phyloP scores from a whole-genome alignment of 2,113 vertebrate species.

The Bungarus multicinctus region DNA sequence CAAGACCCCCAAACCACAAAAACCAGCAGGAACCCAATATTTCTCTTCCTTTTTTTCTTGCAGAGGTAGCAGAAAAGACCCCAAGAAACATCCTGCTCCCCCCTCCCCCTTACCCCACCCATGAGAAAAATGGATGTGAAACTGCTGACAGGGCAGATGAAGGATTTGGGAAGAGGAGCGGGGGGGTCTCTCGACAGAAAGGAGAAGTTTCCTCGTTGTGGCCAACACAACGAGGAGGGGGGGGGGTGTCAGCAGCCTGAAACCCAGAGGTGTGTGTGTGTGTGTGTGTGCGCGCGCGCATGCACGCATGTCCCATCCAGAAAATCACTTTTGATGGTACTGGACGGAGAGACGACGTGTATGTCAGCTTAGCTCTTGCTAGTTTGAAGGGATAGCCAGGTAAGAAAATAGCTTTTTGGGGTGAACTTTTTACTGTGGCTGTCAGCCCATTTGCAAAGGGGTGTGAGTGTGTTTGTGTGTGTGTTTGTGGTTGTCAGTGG shows the following conservation, averaged over 20 bases:
- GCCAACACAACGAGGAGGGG: not conserved
- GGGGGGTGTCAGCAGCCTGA: not conserved
- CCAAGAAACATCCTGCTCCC: not conserved
- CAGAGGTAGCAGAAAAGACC: not conserved
- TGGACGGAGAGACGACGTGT: not conserved
- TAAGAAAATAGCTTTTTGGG: not conserved
- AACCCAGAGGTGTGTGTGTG: no score
- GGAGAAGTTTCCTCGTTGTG: slow-evolving; percentile 20
- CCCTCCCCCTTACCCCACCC: fast-evolving
- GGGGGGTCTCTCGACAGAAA: slow-evolving; percentile 43
- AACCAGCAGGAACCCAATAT: not conserved
- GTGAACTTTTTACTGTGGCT: not conserved
- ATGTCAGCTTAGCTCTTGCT: not conserved
- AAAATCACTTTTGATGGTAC: not conserved
- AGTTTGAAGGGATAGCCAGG: not conserved
- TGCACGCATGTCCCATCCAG: not conserved
- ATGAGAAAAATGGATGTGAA: slow-evolving; percentile 36
- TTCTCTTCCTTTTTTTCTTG: not conserved
- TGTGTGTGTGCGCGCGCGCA: no score
- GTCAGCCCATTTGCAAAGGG: not conserved
- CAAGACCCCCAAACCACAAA: not conserved
- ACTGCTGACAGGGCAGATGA: not conserved
- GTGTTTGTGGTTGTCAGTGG: not conserved
- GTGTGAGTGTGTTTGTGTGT: no score
- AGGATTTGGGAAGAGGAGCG: not conserved